These are phyloP conservation scores for Arnoldichthys spilopterus DNA, from an alignment of 2,797 vertebrate species.

Conservation along the genomic window DNA sequence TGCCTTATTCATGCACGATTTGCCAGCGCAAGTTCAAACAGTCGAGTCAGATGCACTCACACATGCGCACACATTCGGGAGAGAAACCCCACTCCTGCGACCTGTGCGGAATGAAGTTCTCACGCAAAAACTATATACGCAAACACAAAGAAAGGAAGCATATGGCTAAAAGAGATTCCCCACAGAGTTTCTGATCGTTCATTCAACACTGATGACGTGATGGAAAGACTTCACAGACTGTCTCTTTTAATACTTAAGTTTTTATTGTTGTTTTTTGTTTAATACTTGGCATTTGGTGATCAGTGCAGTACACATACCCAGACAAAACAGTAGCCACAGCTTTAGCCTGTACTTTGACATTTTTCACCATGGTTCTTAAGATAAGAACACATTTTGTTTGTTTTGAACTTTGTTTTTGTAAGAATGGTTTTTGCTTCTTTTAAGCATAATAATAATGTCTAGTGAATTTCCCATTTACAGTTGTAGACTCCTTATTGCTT, in stretches of 20 bases:
- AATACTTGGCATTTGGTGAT: background rate
- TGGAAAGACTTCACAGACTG: background rate
- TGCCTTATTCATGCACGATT: constrained; percentile 6
- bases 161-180: background rate
- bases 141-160: constrained; percentile 34
- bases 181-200: background rate
- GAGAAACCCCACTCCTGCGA: constrained; percentile 41
- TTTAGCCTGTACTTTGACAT: background rate
- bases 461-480: background rate
- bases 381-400: background rate
- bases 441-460: background rate
- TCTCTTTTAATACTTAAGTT: too few relatives aligned
- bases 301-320: background rate
- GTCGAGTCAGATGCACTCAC: constrained; percentile 34
- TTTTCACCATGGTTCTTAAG: background rate
- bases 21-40: constrained; percentile 44
- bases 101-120: constrained; percentile 36
- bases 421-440: background rate
- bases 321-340: too few relatives aligned
- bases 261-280: background rate
- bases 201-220: background rate
- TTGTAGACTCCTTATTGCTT: background rate
- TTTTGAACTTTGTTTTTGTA: background rate
- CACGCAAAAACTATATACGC: constrained; percentile 31
- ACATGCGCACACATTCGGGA: constrained; percentile 38